Conservation (phyloP, 2,888 invertebrate species). For the Holacanthella duospinosa region DNA sequence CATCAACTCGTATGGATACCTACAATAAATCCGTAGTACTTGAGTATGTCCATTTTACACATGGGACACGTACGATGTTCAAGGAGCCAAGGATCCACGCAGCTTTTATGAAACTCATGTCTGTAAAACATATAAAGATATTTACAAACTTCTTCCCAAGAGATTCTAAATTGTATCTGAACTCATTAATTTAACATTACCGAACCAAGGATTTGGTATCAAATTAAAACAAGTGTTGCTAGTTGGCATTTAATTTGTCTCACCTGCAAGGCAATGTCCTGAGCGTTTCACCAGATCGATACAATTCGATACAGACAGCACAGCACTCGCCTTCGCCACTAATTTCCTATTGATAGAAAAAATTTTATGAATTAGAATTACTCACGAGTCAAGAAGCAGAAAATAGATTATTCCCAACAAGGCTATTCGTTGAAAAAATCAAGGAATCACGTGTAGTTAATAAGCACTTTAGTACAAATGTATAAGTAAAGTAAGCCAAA, state of each 20-base stretch:
- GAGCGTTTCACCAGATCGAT: conserved; percentile 74
- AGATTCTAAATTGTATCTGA: no score
- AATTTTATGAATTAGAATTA: conserved; percentile 8
- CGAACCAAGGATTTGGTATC: neutral
- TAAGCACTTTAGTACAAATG: no score
- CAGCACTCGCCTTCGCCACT: conserved; percentile 80
- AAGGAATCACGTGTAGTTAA: no score
- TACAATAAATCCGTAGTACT: conserved; percentile 77
- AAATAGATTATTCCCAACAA: no score
- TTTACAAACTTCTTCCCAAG: neutral
- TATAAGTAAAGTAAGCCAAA: no score
- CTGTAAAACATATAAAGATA: conserved; percentile 47
- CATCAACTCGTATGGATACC: conserved; percentile 49
- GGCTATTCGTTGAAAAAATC: no score
- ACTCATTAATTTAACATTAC: neutral
- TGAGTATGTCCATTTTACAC: conserved; percentile 93
- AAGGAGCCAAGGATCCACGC: conserved; percentile 91
- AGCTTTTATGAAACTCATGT: conserved; percentile 89
- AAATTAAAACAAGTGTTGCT: neutral
- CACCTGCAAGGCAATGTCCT: conserved; percentile 85
- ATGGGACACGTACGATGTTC: conserved; percentile 92
- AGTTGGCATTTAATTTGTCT: no score
- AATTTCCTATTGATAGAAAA: conserved; percentile 53
- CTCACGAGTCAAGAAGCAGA: neutral
- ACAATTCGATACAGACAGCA: conserved; percentile 89